phyloP scores from a whole-genome alignment of 2,113 vertebrate species.

The Sander lucioperca region DNA sequence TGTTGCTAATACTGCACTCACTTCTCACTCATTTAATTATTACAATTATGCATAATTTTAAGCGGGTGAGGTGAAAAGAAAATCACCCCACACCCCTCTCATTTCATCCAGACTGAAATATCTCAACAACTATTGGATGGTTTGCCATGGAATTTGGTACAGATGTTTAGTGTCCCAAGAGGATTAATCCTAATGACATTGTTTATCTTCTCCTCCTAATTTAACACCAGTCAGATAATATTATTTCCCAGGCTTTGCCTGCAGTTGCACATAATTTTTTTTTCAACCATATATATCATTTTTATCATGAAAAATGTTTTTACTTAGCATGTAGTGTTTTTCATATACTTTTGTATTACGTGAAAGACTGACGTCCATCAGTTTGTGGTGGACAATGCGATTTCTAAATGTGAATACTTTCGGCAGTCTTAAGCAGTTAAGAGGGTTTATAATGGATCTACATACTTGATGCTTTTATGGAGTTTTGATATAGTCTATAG shows the following conservation, averaged over 20 bases:
- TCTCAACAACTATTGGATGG: no score
- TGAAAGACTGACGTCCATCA: background rate
- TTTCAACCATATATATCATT: background rate
- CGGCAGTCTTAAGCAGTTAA: background rate
- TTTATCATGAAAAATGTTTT: background rate
- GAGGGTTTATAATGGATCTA: background rate
- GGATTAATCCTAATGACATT: background rate
- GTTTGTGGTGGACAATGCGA: background rate
- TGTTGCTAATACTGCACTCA: background rate
- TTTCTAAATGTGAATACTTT: background rate
- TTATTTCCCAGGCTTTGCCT: background rate
- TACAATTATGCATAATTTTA: no score
- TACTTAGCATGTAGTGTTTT: background rate
- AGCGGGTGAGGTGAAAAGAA: no score
- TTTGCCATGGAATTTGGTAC: no score
- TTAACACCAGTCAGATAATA: background rate
- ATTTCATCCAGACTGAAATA: no score
- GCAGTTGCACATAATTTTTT: background rate
- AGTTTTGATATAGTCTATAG: constrained; percentile 9
- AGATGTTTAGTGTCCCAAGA: background rate
- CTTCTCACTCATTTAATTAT: no score
- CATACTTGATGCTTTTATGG: background rate
- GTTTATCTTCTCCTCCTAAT: background rate
- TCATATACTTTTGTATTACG: background rate
- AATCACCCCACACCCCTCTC: no score